phyloP scores from a whole-genome alignment of 2,113 vertebrate species.

The Ancistrus triradiatus region DNA sequence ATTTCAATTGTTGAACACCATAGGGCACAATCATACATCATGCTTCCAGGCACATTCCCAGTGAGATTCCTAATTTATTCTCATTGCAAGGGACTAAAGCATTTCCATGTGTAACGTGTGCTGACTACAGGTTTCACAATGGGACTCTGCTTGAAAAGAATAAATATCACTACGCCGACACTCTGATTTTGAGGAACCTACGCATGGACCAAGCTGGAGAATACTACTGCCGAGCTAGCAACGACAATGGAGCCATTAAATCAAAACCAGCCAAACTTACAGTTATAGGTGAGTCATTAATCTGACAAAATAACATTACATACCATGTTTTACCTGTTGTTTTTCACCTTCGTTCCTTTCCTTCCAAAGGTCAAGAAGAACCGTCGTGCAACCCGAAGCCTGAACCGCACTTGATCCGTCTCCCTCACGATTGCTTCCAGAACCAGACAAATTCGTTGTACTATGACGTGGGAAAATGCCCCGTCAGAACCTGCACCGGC shows the following conservation, averaged over 20 bases:
- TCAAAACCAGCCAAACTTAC: constrained; percentile 76
- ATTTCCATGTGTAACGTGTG: background rate
- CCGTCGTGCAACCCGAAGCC: constrained; percentile 78
- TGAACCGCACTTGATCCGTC: constrained; percentile 78
- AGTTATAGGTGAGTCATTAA: constrained; percentile 72
- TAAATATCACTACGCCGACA: constrained; percentile 73
- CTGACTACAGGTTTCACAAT: constrained; percentile 85
- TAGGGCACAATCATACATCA: too few species aligned
- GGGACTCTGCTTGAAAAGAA: constrained; percentile 74
- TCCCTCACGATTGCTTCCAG: constrained; percentile 92
- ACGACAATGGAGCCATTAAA: constrained; percentile 78
- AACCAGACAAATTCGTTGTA: constrained; percentile 83
- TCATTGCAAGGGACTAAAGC: too few species aligned
- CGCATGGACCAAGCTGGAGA: constrained; percentile 77
- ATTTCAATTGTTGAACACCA: too few species aligned
- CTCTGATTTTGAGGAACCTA: constrained; percentile 79
- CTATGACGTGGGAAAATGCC: constrained; percentile 86
- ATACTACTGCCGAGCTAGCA: constrained; percentile 89
- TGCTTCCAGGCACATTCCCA: too few species aligned
- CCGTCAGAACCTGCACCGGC: constrained; percentile 74
- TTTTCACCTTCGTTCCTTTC: constrained; percentile 32
- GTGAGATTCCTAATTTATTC: too few species aligned
- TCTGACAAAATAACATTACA: too few species aligned
- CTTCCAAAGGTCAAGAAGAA: constrained; percentile 70
- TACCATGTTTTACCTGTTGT: constrained; percentile 19